Base-by-base conservation (phyloP, 2,888 invertebrate genomes). In the Julus scandinavius region DNA sequence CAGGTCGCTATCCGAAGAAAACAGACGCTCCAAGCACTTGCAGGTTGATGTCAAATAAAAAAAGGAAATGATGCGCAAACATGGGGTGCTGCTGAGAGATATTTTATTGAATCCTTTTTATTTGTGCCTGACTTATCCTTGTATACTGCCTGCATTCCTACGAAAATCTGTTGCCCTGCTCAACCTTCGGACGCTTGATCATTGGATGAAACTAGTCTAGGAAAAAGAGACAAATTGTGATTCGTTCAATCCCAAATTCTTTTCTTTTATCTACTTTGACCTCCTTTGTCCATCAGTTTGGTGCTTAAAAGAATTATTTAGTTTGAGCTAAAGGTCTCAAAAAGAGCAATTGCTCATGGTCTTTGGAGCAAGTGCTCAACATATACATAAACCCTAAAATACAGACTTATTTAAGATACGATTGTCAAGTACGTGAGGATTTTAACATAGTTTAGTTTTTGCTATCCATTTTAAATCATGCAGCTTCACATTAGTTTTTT, bases 41-140 rank as follows among this genome's bases (percentile, higher is more conserved):
- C 63, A 63, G n/a, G 63, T 63, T 63, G 63, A 20, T 63, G 63
- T 63, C n/a, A 63, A n/a, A 63, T 63, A 63, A 63, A n/a, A 5
- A 49, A 63, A 63, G 20, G 63, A 63, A 63, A 20, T 20, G 63
- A 63, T 20, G 63, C 63, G 63, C 63, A 63, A 63, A 63, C 63
- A 63, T 63, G 20, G 63, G 63, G 4, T 63, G 9, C n/a, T 63
- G 63, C 20, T 20, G n/a, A 63, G 63, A 63, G 2, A 63, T 63
- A 20, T 63, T 63, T 63, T 63, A 63, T 20, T 9, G 63, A 63
- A 63, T 63, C 20, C 20, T n/a, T 63, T n/a, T 63, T 63, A 5
- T 20, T 15, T 4, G 9, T 20, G 63, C n/a, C 29, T 29, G 49
- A 6, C 11, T 13, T 20, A 63, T 4, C 63, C 4, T 63, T 15